Evolutionary conservation across 2,888 invertebrate species (phyloP).

Genomic region (Alcis repandata): DNA sequence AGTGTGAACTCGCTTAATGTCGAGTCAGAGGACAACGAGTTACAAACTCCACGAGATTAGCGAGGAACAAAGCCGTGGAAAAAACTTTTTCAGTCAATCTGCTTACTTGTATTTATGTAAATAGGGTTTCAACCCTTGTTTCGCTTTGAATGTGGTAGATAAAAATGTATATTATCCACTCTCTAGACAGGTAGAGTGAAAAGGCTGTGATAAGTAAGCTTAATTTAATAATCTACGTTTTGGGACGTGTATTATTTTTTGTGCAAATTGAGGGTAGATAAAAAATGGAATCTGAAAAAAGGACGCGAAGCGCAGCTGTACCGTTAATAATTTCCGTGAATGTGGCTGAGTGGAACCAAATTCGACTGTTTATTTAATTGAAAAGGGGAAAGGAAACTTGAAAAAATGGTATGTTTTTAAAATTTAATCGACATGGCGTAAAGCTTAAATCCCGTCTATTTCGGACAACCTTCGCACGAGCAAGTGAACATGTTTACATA

Average conservation of each 20-base stretch:
- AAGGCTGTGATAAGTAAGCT: conserved; percentile 23
- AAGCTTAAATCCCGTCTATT: no score
- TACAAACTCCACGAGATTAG: conserved; percentile 40
- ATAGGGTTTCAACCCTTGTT: conserved; percentile 36
- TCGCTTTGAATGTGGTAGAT: conserved; percentile 22
- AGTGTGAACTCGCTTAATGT: not conserved
- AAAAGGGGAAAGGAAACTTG: no score
- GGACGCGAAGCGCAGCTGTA: not conserved
- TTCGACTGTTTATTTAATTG: no score
- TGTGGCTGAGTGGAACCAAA: not conserved
- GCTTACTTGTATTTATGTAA: conserved; percentile 48
- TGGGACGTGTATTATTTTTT: conserved; percentile 1
- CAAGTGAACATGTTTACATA: no score
- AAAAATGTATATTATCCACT: conserved; percentile 25
- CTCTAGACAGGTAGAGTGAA: conserved; percentile 24
- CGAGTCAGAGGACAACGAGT: conserved; percentile 18
- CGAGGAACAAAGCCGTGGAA: conserved; percentile 39
- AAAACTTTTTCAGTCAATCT: conserved; percentile 45
- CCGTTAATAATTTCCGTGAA: not conserved
- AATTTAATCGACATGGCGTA: no score
- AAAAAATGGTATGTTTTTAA: no score
- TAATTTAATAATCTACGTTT: conserved; percentile 23
- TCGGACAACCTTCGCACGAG: no score
- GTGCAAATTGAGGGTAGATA: conserved; percentile 1
- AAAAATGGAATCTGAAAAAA: conserved; percentile 6